A percentile compares a stretch with the other conserved stretches of the same genome.
phyloP scores from a whole-genome alignment of 2,113 vertebrate species.

The Alethe diademata region DNA sequence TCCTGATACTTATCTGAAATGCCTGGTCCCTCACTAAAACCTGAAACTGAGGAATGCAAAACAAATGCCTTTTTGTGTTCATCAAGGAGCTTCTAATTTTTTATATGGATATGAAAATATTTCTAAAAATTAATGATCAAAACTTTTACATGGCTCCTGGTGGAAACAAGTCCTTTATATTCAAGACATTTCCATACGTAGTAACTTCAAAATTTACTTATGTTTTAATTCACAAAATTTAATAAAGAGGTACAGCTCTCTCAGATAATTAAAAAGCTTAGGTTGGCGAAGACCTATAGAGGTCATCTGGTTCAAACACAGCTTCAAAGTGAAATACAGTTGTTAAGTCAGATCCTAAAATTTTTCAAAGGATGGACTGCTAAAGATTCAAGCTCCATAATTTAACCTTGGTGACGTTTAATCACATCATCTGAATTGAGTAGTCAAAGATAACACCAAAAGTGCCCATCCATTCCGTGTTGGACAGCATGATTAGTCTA shows the following conservation, averaged over 20 bases:
- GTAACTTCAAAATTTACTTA: neutral
- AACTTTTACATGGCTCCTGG: neutral
- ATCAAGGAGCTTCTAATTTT: neutral
- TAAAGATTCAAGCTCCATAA: neutral
- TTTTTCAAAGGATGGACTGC: neutral
- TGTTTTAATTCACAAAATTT: neutral
- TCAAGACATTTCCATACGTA: neutral
- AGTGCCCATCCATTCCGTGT: fast-evolving
- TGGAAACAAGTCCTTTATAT: neutral
- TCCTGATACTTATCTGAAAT: neutral
- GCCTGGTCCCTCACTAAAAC: neutral
- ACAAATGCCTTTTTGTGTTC: neutral
- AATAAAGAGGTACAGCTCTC: neutral
- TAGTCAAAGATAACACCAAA: neutral
- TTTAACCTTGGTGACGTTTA: neutral
- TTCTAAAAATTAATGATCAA: neutral
- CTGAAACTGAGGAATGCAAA: neutral
- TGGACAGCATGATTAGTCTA: neutral
- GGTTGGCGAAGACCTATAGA: neutral
- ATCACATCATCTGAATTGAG: neutral
- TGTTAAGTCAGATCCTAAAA: neutral
- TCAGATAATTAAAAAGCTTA: neutral
- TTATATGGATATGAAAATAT: neutral
- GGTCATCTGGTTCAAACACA: neutral
- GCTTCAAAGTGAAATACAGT: neutral